A percentile compares a stretch with the other conserved stretches of the same genome.
phyloP scores from a whole-genome alignment of 2,113 vertebrate species.

The Condylura cristata region DNA sequence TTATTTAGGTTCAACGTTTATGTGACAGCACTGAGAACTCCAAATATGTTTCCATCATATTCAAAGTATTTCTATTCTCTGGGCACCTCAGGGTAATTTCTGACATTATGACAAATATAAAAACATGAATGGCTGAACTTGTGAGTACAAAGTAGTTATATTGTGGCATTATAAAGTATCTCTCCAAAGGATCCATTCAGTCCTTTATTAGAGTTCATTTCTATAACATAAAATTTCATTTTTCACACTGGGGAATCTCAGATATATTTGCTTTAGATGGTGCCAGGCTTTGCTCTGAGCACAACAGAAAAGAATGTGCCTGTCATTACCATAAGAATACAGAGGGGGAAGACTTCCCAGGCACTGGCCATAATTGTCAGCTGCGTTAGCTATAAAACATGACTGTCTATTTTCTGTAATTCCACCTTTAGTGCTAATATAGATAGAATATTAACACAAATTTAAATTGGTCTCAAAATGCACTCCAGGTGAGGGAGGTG shows the following conservation, averaged over 20 bases:
- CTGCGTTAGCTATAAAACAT: neutral
- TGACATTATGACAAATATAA: slow-evolving; percentile 80
- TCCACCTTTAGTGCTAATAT: neutral
- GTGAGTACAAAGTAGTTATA: slow-evolving; percentile 69
- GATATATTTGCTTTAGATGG: slow-evolving; percentile 51
- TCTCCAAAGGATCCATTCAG: slow-evolving; percentile 73
- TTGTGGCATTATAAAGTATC: slow-evolving; percentile 67
- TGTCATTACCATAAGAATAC: neutral
- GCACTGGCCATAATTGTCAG: neutral
- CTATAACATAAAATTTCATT: slow-evolving; percentile 72
- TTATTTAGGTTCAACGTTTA: slow-evolving; percentile 66
- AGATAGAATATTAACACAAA: neutral
- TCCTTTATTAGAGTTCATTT: slow-evolving; percentile 73
- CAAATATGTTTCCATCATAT: slow-evolving; percentile 69
- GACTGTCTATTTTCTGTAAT: neutral
- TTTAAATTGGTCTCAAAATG: neutral
- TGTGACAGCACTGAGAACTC: slow-evolving; percentile 67
- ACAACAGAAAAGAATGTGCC: slow-evolving; percentile 64
- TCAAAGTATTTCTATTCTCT: slow-evolving; percentile 69
- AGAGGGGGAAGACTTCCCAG: neutral
- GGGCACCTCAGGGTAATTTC: slow-evolving; percentile 74
- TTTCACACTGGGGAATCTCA: slow-evolving; percentile 62
- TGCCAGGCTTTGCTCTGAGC: slow-evolving; percentile 45
- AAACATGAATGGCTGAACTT: slow-evolving; percentile 77
- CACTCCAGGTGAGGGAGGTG: neutral